Percentiles rank a stretch among this genome's conserved stretches.
Evolutionary conservation across 2,113 vertebrate genomes (phyloP).

Genomic region (Hemicordylus capensis): DNA sequence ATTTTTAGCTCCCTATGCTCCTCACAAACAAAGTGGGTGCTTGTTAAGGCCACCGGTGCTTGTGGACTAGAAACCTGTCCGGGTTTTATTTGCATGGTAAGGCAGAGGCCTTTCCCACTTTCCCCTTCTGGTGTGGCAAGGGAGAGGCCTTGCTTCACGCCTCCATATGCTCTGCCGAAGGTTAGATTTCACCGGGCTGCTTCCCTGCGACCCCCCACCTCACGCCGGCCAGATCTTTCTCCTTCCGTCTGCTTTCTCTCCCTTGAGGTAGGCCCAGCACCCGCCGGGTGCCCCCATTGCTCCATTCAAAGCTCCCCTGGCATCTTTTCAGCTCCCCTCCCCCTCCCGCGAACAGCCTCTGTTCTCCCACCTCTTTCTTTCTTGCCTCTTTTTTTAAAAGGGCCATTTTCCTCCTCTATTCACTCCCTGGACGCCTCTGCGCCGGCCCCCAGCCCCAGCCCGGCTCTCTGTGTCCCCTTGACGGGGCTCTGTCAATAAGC

Average conservation of each 20-base stretch:
- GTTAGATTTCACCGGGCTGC: neutral
- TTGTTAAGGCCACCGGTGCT: neutral
- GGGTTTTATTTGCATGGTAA: neutral
- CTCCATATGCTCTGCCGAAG: neutral
- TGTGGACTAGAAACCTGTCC: neutral
- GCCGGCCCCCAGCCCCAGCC: conserved; percentile 5
- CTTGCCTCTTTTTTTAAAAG: conserved; percentile 79
- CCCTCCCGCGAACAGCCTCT: conserved; percentile 55
- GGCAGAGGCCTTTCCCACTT: neutral
- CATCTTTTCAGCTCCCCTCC: conserved; percentile 40
- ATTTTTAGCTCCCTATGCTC: too few species aligned
- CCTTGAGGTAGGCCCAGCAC: neutral
- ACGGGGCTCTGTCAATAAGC: conserved; percentile 79
- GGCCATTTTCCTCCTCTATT: conserved; percentile 87
- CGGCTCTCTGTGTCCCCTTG: conserved; percentile 53
- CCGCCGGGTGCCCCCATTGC: neutral
- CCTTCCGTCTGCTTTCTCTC: neutral
- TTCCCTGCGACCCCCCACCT: neutral
- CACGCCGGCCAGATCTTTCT: too few species aligned
- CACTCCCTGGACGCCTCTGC: conserved; percentile 83
- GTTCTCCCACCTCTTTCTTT: conserved; percentile 73
- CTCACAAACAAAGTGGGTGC: too few species aligned
- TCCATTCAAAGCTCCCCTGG: conserved; percentile 36
- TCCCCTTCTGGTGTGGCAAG: neutral
- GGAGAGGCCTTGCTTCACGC: neutral